Percentiles rank a stretch among this genome's conserved stretches.
Conservation (phyloP, 2,113 vertebrate genomes). For the Malurus elegans region DNA sequence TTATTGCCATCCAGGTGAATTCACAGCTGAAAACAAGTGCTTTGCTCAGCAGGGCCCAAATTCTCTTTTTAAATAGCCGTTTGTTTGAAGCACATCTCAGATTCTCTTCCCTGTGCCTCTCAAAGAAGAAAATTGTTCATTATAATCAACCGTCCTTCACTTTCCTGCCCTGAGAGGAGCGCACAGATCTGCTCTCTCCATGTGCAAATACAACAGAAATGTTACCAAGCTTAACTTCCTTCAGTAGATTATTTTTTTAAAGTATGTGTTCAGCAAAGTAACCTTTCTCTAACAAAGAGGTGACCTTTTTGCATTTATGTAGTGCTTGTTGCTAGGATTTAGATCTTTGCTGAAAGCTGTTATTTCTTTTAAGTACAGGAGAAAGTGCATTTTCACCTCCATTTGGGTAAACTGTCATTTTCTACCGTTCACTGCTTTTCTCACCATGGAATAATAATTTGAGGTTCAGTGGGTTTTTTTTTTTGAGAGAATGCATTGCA, state of each 20-base stretch:
- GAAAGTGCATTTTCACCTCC: conserved; percentile 53
- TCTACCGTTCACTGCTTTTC: conserved; percentile 52
- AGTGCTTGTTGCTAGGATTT: conserved; percentile 57
- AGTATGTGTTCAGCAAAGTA: not conserved
- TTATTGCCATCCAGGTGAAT: not conserved
- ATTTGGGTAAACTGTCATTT: conserved; percentile 59
- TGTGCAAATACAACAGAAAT: conserved; percentile 26
- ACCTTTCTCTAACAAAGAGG: conserved; percentile 44
- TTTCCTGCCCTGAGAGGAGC: not conserved
- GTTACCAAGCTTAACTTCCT: conserved; percentile 24
- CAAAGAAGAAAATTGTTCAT: not conserved
- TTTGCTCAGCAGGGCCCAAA: not conserved
- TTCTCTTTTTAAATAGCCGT: not conserved
- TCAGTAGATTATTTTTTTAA: conserved; percentile 9
- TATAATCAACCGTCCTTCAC: not conserved
- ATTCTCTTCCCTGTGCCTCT: not conserved
- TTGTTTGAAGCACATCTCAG: not conserved
- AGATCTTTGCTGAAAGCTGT: conserved; percentile 63
- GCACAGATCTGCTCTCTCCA: not conserved
- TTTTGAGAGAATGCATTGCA: conserved; percentile 45
- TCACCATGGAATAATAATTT: conserved; percentile 43
- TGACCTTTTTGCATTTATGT: conserved; percentile 58
- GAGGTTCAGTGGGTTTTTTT: conserved; percentile 40
- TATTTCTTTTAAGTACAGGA: conserved; percentile 57
- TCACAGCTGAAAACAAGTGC: not conserved